These are phyloP conservation scores for Delia radicum DNA, from an alignment of 1,140 invertebrate genomes.

Conservation along the genomic window DNA sequence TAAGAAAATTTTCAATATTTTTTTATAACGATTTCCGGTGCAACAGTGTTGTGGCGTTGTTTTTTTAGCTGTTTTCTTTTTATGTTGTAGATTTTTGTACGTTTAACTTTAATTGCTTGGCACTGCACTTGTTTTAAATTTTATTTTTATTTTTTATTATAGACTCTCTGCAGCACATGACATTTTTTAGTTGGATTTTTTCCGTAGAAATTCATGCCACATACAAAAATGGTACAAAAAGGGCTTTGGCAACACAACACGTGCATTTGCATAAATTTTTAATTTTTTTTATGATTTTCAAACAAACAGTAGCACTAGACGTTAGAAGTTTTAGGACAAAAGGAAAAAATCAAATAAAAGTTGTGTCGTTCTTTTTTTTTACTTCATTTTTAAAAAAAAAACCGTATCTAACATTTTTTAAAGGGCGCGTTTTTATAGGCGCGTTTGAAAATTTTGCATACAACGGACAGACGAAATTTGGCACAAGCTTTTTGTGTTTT, in stretches of 20 bases:
- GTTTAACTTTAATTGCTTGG: neutral
- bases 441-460: neutral
- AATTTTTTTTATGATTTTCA: too few relatives aligned
- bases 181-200: neutral
- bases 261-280: slow-evolving; percentile 6
- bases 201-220: neutral
- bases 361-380: too few relatives aligned
- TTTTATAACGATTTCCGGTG: slow-evolving; percentile 13
- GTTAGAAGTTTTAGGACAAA: neutral
- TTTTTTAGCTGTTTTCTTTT: too few relatives aligned
- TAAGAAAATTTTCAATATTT: slow-evolving; percentile 5
- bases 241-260: neutral
- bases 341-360: too few relatives aligned
- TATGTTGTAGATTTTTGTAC: neutral
- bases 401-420: neutral
- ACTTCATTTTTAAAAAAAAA: too few relatives aligned
- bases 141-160: slow-evolving; percentile 2
- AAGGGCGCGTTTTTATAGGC: neutral
- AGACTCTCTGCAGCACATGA: neutral
- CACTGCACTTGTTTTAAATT: slow-evolving; percentile 9
- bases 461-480: neutral
- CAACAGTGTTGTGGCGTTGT: too few relatives aligned
- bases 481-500: neutral
- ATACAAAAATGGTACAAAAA: neutral
- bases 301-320: slow-evolving; percentile 1